Conservation (phyloP, 1,140 invertebrate species). For the Cardiocondyla obscurior region DNA sequence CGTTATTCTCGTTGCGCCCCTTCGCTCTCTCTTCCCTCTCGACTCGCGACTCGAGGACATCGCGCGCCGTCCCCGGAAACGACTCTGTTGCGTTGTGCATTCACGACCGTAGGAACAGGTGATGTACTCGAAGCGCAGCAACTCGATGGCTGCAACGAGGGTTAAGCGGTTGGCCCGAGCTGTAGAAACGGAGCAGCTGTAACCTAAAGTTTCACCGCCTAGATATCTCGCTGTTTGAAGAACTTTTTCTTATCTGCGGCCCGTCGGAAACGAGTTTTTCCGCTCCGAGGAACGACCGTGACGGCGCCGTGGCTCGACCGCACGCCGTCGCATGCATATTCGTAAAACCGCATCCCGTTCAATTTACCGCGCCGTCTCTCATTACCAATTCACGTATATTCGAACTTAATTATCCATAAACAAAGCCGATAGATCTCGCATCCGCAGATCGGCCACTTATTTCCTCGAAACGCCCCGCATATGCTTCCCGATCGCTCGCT, state of each 20-base stretch:
- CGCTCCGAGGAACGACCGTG: not conserved
- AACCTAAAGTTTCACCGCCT: slow-evolving; percentile 53
- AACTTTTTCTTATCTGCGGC: slow-evolving; percentile 60
- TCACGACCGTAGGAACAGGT: slow-evolving; percentile 22
- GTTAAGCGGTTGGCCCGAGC: not conserved
- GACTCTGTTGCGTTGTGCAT: not conserved
- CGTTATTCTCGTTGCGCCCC: not conserved
- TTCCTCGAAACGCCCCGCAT: not conserved
- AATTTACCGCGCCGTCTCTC: not conserved
- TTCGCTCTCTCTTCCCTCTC: not conserved
- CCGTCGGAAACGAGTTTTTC: slow-evolving; percentile 58
- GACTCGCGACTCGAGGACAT: not conserved
- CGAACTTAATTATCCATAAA: not conserved
- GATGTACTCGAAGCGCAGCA: not conserved
- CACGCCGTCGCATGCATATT: slow-evolving; percentile 6
- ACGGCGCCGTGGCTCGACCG: not conserved
- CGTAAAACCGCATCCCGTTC: not conserved
- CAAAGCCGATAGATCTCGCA: not conserved
- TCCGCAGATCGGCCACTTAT: not conserved
- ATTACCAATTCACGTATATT: not conserved
- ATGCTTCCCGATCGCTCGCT: not conserved
- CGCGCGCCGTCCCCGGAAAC: not conserved
- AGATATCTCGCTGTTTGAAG: slow-evolving; percentile 57
- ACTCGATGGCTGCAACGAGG: slow-evolving; percentile 15
- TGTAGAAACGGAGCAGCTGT: slow-evolving; percentile 59